A percentile compares a stretch with the other conserved stretches of the same genome.
Conservation (phyloP, 2,888 invertebrate species). For the Aphodius granarius region DNA sequence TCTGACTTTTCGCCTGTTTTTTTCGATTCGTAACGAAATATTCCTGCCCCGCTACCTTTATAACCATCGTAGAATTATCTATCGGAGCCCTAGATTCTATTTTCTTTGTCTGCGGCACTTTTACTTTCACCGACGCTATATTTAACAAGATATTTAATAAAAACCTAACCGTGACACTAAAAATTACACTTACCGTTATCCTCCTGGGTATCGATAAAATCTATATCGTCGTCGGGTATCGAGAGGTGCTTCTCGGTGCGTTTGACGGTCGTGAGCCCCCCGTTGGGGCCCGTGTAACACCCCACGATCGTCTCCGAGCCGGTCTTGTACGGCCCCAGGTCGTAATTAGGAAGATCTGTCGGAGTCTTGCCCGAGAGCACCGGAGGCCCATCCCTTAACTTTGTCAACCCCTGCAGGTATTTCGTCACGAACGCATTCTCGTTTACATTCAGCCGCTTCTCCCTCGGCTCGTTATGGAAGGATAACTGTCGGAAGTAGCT, state of each 20-base stretch:
- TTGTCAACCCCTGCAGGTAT: slow-evolving; percentile 67
- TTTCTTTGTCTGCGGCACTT: background rate
- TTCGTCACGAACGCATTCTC: slow-evolving; percentile 70
- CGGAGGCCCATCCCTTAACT: slow-evolving; percentile 56
- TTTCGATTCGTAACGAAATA: slow-evolving; percentile 52
- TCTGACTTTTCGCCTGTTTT: slow-evolving; percentile 49
- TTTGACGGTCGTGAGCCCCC: slow-evolving; percentile 75
- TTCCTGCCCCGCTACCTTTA: slow-evolving; percentile 53
- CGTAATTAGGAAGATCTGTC: slow-evolving; percentile 69
- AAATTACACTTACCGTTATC: slow-evolving; percentile 42
- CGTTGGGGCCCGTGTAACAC: slow-evolving; percentile 80
- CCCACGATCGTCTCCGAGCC: slow-evolving; percentile 65
- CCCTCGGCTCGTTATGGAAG: slow-evolving; percentile 63
- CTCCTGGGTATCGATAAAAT: slow-evolving; percentile 67
- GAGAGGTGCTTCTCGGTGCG: slow-evolving; percentile 67
- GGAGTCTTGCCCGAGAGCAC: slow-evolving; percentile 73
- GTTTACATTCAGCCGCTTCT: slow-evolving; percentile 54
- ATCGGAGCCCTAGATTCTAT: slow-evolving; percentile 15
- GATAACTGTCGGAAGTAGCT: slow-evolving; percentile 74
- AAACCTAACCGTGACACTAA: background rate
- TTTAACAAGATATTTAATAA: background rate
- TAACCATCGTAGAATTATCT: slow-evolving; percentile 52
- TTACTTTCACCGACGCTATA: background rate
- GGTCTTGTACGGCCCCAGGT: slow-evolving; percentile 57
- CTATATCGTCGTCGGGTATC: slow-evolving; percentile 68